phyloP scores from a whole-genome alignment of 37 sponge, comb jelly and placozoan genomes.

The Ephydatia muelleri region DNA sequence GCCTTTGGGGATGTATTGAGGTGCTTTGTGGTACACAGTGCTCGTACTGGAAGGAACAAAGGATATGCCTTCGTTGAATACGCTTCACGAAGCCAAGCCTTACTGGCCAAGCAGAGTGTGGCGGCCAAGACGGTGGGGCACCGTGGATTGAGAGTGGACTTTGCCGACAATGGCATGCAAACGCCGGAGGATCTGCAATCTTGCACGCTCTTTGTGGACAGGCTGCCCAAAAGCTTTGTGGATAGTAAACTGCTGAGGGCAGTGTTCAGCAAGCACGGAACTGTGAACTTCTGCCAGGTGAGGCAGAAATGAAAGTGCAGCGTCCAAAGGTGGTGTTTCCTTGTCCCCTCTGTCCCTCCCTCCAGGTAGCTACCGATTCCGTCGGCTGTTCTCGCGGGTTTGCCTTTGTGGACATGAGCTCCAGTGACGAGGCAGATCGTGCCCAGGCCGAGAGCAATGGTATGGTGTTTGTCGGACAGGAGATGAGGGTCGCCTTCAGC shows the following conservation, averaged over 20 bases:
- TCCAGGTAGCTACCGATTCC: constrained; percentile 52
- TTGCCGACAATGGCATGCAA: constrained; percentile 67
- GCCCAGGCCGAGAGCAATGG: constrained; percentile 57
- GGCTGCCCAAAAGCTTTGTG: constrained; percentile 64
- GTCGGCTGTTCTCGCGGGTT: constrained; percentile 67
- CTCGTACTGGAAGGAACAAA: constrained; percentile 40
- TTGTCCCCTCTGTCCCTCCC: neutral
- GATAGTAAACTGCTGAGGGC: constrained; percentile 35
- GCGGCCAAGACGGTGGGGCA: constrained; percentile 59
- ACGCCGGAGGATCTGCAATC: constrained; percentile 65
- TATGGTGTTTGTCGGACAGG: constrained; percentile 24
- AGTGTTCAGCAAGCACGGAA: constrained; percentile 53
- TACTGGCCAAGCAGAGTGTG: constrained; percentile 55
- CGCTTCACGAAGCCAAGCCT: constrained; percentile 50
- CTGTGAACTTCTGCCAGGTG: constrained; percentile 79
- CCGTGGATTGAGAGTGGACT: constrained; percentile 75
- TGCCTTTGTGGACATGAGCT: constrained; percentile 81
- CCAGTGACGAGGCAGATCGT: constrained; percentile 59
- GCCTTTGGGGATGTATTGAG: constrained; percentile 61
- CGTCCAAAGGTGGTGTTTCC: neutral
- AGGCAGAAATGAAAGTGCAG: neutral
- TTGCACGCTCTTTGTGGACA: constrained; percentile 74
- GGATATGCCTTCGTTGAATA: constrained; percentile 81
- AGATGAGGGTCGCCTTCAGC: constrained; percentile 75
- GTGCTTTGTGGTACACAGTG: constrained; percentile 56